phyloP scores from a whole-genome alignment of 2,888 invertebrate species.

The Epirrhoe alternata region DNA sequence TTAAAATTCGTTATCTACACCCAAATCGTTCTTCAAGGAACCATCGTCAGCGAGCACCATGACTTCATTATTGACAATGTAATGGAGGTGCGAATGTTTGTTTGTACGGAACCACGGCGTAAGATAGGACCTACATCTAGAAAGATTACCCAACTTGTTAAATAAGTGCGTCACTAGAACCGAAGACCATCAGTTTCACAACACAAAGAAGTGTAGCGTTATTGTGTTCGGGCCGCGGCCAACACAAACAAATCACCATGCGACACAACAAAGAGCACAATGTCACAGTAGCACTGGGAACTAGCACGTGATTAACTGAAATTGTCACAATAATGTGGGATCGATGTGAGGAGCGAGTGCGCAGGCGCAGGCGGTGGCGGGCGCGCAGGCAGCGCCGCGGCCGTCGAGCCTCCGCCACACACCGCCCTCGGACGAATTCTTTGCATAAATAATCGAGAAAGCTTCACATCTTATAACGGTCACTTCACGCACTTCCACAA shows the following conservation, averaged over 20 bases:
- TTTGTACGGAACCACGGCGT: constrained; percentile 38
- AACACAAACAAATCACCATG: constrained; percentile 59
- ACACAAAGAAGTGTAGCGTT: constrained; percentile 73
- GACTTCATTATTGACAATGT: constrained; percentile 37
- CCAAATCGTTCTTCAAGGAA: constrained; percentile 21
- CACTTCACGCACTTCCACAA: constrained; percentile 74
- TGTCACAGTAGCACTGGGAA: constrained; percentile 67
- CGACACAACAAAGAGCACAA: constrained; percentile 66
- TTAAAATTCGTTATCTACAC: constrained; percentile 48
- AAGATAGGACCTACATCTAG: constrained; percentile 66
- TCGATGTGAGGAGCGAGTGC: constrained; percentile 61
- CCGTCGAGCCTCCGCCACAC: constrained; percentile 74
- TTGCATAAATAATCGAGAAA: constrained; percentile 83
- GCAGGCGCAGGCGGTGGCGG: constrained; percentile 76
- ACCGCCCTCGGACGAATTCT: constrained; percentile 82
- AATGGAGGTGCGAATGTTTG: constrained; percentile 22
- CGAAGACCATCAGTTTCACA: constrained; percentile 58
- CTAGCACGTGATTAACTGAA: constrained; percentile 67
- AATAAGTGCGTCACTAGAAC: constrained; percentile 61
- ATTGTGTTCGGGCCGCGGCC: constrained; percentile 54
- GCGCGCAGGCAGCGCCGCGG: constrained; percentile 67
- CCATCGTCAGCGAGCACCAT: constrained; percentile 23
- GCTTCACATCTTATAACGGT: constrained; percentile 63
- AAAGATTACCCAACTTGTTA: constrained; percentile 62
- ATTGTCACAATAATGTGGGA: constrained; percentile 64